Evolutionary conservation across 2,888 invertebrate species (phyloP), one percentile per base, ranked within the genome.

Genomic region (Diarsia brunnea): DNA sequence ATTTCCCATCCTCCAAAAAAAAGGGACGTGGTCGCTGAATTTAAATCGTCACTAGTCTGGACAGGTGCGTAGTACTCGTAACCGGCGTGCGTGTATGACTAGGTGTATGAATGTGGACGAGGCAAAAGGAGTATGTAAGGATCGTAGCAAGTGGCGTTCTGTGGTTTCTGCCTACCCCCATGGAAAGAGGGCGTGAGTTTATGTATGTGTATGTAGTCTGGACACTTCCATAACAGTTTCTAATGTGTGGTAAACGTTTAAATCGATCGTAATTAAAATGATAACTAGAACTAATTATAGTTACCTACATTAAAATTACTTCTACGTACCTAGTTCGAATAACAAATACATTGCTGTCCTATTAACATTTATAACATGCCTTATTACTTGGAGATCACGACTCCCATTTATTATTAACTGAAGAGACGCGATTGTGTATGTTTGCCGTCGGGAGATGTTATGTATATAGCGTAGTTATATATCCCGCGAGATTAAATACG

Each of bases 371-470:
- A 60, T n/a, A 27, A 51, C 14, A 70, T 53, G 27, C 27, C 38
- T 16, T 19, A 14, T 5, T 19, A 71, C 21, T 45, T 16, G n/a
- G 8, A 53, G 27, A 47, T 53, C n/a, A 38, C 16, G 19, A 60
- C 0, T 43, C 16, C 16, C 69, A 60, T 78, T 45, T 45, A 69
- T 31, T 72, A 72, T 72, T 53, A 27, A 76, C n/a, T 79, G 19
- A 43, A 27, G 27, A 61, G 47, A 27, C 53, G 16, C n/a, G 47
- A 49, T 10, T 53, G 19, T 49, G 14, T 63, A 55, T 79, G 73
- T 49, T 47, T 43, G 45, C 16, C 27, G 4, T 51, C 11, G 10
- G 4, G 2, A 72, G 27, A 31, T 63, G 27, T 53, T 43, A 53
- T 19, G 61, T 53, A 38, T n/a, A 71, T 21, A 47, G 11, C 10